phyloP scores from a whole-genome alignment of 2,888 invertebrate genomes.

The Proisotoma minuta region DNA sequence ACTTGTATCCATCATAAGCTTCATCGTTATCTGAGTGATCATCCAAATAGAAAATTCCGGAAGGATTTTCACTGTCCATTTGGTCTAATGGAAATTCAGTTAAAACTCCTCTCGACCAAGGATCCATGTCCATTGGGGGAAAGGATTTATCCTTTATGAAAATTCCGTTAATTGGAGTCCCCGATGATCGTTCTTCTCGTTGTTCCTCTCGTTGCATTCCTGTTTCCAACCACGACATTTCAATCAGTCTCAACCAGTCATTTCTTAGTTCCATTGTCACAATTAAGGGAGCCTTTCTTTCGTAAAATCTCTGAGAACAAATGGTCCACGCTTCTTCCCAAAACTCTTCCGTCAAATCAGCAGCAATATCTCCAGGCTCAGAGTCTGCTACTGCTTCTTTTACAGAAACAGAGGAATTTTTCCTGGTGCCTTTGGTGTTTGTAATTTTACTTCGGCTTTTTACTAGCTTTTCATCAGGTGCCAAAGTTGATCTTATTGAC shows the following conservation, averaged over 20 bases:
- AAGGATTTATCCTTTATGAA: constrained; percentile 25
- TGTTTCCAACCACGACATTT: constrained; percentile 26
- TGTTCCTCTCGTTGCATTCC: constrained; percentile 10
- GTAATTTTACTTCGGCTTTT: too few relatives aligned
- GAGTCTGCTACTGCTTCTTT: neutral
- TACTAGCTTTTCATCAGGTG: too few relatives aligned
- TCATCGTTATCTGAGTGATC: too few relatives aligned
- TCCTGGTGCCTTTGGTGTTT: neutral
- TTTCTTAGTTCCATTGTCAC: constrained; percentile 24
- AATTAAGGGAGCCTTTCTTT: constrained; percentile 16
- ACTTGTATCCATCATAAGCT: too few relatives aligned
- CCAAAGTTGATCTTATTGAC: too few relatives aligned
- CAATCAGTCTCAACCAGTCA: constrained; percentile 30
- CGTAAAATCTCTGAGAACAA: constrained; percentile 29
- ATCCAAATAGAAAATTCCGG: too few relatives aligned
- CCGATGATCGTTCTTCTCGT: neutral
- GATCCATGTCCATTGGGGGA: constrained; percentile 24
- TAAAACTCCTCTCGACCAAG: constrained; percentile 30
- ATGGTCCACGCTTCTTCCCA: constrained; percentile 25
- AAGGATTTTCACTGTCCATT: too few relatives aligned
- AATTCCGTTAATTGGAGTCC: too few relatives aligned
- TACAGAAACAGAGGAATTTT: neutral
- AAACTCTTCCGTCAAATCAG: constrained; percentile 13
- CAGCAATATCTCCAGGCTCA: neutral
- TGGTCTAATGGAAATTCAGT: constrained; percentile 18